These are phyloP conservation scores for Merodon equestris DNA, from an alignment of 2,888 invertebrate genomes.

Conservation along the genomic window DNA sequence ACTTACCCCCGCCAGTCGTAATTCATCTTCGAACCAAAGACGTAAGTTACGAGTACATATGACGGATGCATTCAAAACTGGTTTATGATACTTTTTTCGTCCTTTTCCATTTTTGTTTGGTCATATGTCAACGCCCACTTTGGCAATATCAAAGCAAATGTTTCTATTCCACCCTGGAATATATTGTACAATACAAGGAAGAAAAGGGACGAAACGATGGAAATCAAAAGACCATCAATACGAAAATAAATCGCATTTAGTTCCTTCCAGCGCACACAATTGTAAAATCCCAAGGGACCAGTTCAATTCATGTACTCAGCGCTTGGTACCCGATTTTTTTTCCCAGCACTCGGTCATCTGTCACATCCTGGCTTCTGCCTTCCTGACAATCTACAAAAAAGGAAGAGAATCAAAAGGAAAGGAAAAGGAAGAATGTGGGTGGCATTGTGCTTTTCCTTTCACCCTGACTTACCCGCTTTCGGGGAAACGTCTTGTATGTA, in stretches of 20 bases:
- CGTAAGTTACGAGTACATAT: slow-evolving; percentile 13
- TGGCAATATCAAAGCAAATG: background rate
- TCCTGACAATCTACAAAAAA: too few relatives aligned
- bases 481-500: too few relatives aligned
- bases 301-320: slow-evolving; percentile 42
- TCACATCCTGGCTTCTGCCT: slow-evolving; percentile 14
- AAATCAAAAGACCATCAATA: slow-evolving; percentile 75
- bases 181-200: slow-evolving; percentile 25
- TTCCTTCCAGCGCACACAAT: slow-evolving; percentile 25
- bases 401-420: too few relatives aligned
- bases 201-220: slow-evolving; percentile 58
- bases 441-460: background rate
- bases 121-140: slow-evolving; percentile 35
- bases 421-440: slow-evolving; percentile 18
- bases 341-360: slow-evolving; percentile 23
- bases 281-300: slow-evolving; percentile 36
- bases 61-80: slow-evolving; percentile 47
- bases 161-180: background rate
- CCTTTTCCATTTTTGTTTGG: background rate
- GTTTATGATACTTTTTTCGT: slow-evolving; percentile 6
- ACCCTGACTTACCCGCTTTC: slow-evolving; percentile 7
- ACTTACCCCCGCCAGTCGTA: too few relatives aligned
- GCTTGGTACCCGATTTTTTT: too few relatives aligned
- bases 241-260: slow-evolving; percentile 75
- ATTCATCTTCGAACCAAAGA: slow-evolving; percentile 4